Conservation (phyloP, 2,888 invertebrate species). For the Xanthorhoe designata region DNA sequence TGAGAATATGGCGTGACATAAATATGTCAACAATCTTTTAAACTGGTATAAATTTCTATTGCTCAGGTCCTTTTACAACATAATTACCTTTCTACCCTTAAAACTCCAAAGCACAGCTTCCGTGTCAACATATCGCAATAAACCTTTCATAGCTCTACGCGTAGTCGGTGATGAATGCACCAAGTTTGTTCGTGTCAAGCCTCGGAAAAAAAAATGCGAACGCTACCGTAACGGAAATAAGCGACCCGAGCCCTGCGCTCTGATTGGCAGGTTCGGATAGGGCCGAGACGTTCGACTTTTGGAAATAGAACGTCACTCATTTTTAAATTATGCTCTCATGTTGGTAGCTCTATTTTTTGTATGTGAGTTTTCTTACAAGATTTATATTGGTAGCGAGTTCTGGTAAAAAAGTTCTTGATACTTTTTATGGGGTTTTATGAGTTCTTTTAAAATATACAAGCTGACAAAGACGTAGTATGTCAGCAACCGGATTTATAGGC, state of each 20-base stretch:
- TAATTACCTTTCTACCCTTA: not conserved
- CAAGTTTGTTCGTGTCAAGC: conserved; percentile 77
- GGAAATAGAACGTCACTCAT: conserved; percentile 40
- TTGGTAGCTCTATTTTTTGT: not conserved
- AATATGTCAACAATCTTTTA: not conserved
- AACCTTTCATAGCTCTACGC: conserved; percentile 52
- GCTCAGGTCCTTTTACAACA: not conserved
- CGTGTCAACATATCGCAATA: conserved; percentile 23
- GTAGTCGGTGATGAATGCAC: conserved; percentile 73
- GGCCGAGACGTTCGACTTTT: conserved; percentile 45
- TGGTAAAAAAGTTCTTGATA: not conserved
- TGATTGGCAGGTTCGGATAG: conserved; percentile 66
- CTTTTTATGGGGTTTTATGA: not conserved
- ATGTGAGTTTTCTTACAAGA: not conserved
- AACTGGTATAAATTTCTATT: not conserved
- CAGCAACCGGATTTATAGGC: not conserved
- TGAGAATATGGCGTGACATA: too few relatives aligned
- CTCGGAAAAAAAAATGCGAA: conserved; percentile 65
- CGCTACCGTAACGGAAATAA: conserved; percentile 69
- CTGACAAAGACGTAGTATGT: too few relatives aligned
- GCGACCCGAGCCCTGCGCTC: conserved; percentile 63
- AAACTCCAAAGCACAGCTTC: conserved; percentile 1
- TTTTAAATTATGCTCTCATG: conserved; percentile 26
- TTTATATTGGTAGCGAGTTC: not conserved
- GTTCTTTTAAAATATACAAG: not conserved